A percentile compares a stretch with the other conserved stretches of the same genome.
These are phyloP conservation scores for Atta cephalotes DNA, from an alignment of 1,140 invertebrate species.

Conservation along the genomic window DNA sequence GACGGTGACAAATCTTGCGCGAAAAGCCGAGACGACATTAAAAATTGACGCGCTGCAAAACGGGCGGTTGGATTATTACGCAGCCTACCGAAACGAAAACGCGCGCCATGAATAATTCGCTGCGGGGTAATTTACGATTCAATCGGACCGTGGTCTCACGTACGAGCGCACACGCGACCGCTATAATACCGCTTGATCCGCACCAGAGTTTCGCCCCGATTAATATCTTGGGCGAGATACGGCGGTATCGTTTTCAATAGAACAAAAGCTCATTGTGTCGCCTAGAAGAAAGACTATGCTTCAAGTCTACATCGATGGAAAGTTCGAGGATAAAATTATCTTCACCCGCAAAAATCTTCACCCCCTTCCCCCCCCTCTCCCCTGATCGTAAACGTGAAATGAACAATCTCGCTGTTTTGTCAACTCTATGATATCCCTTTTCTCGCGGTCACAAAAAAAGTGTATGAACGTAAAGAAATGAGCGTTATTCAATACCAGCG, in stretches of 20 bases:
- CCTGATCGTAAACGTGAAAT: conserved; percentile 41
- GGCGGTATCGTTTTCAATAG: conserved; percentile 65
- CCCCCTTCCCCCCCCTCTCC: no score
- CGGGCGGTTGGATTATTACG: conserved; percentile 38
- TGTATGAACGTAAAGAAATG: not conserved
- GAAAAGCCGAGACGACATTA: conserved; percentile 29
- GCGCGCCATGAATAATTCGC: conserved; percentile 51
- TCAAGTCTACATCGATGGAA: conserved; percentile 13
- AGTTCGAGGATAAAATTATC: conserved; percentile 41
- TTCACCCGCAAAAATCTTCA: not conserved
- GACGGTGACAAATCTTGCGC: conserved; percentile 44
- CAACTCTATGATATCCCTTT: not conserved
- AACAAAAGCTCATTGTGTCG: conserved; percentile 71
- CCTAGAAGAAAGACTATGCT: not conserved
- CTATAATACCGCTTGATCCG: conserved; percentile 63
- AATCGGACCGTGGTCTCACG: conserved; percentile 33
- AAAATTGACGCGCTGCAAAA: conserved; percentile 57
- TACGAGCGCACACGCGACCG: conserved; percentile 1
- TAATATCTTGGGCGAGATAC: conserved; percentile 71
- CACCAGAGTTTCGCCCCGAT: conserved; percentile 60
- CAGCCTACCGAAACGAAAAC: conserved; percentile 42
- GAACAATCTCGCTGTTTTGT: conserved; percentile 17
- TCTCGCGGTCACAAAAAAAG: conserved; percentile 26
- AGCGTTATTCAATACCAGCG: conserved; percentile 31
- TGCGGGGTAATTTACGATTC: conserved; percentile 55